Evolutionary conservation across 1,140 invertebrate species (phyloP).

Genomic region (Littorina saxatilis): DNA sequence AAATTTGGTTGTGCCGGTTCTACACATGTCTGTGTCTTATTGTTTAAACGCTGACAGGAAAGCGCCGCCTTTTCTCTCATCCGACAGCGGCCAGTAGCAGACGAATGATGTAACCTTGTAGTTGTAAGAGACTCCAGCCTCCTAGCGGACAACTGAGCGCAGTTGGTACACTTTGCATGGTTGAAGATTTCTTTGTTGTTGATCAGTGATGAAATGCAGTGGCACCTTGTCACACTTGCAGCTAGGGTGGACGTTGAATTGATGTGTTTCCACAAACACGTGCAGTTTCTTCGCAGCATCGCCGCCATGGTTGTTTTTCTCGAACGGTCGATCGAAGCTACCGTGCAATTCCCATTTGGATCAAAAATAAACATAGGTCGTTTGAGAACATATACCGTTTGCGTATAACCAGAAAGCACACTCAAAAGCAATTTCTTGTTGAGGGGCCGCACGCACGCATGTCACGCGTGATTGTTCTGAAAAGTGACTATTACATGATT

Average conservation of each 20-base stretch:
- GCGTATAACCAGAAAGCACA: too few relatives aligned
- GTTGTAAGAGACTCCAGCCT: not conserved
- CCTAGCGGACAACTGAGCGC: not conserved
- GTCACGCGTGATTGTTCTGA: too few relatives aligned
- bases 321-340: slow-evolving; percentile 25
- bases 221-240: not conserved
- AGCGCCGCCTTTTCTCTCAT: not conserved
- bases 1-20: not conserved
- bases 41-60: not conserved
- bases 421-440: too few relatives aligned
- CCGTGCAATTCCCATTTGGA: not conserved
- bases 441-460: too few relatives aligned
- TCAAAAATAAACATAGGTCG: not conserved
- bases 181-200: not conserved
- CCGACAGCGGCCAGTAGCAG: slow-evolving; percentile 4
- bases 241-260: not conserved
- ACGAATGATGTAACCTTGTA: slow-evolving; percentile 25
- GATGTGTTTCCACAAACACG: slow-evolving; percentile 22
- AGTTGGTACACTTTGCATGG: not conserved
- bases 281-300: slow-evolving; percentile 27
- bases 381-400: not conserved
- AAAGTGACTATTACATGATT: too few relatives aligned
- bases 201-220: not conserved
- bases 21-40: not conserved
- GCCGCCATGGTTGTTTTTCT: slow-evolving; percentile 31